Evolutionary conservation across 2,113 vertebrate species (phyloP), one percentile per base, ranked within the genome.

Genomic region (Ceyx cyanopectus): DNA sequence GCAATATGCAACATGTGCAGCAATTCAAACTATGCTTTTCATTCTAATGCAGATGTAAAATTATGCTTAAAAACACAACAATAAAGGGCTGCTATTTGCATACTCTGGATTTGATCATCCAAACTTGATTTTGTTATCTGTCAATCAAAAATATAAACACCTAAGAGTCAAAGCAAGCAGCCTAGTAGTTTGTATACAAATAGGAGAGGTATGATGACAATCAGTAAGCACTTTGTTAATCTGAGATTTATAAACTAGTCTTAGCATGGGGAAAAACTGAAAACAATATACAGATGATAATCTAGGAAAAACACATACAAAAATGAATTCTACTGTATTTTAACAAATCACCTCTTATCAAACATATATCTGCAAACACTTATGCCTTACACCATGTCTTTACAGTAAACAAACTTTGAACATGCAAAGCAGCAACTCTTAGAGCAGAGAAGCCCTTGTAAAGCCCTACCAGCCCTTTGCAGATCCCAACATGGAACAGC

Each of bases 1-100:
- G 90, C 95, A 95, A 94, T 67, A 96, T 86, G 74, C 81, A 88
- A 84, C 32, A 95, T 57, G 57, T 67, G 11, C 78, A 96, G 96
- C 81, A 92, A 92, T 26, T 96, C 89, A 91, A 96, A 95, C 89
- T 76, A 89, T 86, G 77, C 93, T 95, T 96, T 93, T 94, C 89
- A 95, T 94, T 96, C 92, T 84, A 97, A 97, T 91, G 87, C 57
- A 95, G 60, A 95, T 72, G 61, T 84, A 97, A 97, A 94, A 92
- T 89, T 95, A 97, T 96, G 66, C 83, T 93, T 95, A 95, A 97
- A 95, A 97, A 97, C 75, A 92, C 51, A 93, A 82, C 82, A 97
- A 91, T 82, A 93, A 96, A 96, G 53, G 37, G 57, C 20, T 72
- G n/a, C 62, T 91, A 89, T 84, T 94, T 94, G 77, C 60, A 92